Evolutionary conservation across 2,113 vertebrate species (phyloP).

Genomic region (Lichenostomus cassidix): DNA sequence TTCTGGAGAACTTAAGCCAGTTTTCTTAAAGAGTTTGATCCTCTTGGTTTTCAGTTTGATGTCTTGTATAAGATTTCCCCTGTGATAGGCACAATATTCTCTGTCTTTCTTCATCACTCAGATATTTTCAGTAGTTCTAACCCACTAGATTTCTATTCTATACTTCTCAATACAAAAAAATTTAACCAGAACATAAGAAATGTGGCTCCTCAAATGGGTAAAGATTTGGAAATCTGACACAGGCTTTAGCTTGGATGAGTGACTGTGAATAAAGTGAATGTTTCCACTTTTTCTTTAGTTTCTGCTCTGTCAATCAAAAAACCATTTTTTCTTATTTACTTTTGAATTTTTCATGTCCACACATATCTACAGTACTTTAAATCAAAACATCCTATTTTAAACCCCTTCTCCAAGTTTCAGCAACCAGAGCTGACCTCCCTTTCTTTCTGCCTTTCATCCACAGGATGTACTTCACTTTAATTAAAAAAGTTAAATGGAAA

Average conservation of each 20-base stretch:
- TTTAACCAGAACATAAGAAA: background rate
- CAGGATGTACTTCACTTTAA: background rate
- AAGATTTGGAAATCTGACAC: background rate
- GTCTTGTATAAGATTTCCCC: background rate
- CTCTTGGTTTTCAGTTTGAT: background rate
- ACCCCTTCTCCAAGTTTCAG: background rate
- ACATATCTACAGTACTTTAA: fast-evolving
- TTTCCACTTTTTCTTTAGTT: background rate
- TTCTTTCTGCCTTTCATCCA: background rate
- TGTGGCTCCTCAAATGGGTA: background rate
- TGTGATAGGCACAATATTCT: background rate
- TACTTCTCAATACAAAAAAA: background rate
- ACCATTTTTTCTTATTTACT: background rate
- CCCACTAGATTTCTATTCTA: background rate
- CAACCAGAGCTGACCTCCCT: background rate
- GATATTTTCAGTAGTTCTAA: background rate
- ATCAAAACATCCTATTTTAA: background rate
- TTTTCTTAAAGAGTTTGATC: background rate
- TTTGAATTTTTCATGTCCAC: background rate
- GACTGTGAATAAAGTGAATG: background rate
- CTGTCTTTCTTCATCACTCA: background rate
- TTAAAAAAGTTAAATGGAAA: background rate
- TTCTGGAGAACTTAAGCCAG: background rate
- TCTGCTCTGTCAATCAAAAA: background rate
- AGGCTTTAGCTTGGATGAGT: background rate